phyloP scores from a whole-genome alignment of 2,888 invertebrate species.

The Scaptomyza tumidula region DNA sequence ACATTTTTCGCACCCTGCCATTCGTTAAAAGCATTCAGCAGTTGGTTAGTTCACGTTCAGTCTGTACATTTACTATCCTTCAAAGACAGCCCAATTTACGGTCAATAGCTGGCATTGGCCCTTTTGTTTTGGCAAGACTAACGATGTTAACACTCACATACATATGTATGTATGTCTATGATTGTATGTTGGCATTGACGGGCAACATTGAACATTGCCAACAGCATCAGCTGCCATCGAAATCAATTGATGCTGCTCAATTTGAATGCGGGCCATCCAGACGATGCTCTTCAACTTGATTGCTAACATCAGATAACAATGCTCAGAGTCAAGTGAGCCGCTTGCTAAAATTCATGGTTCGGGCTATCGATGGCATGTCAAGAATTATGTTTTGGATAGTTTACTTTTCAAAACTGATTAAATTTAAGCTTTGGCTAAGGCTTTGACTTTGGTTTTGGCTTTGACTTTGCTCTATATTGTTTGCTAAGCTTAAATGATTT shows the following conservation, averaged over 20 bases:
- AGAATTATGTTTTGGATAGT: slow-evolving; percentile 20
- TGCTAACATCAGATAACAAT: slow-evolving; percentile 39
- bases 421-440: neutral
- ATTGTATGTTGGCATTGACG: slow-evolving; percentile 2
- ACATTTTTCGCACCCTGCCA: slow-evolving; percentile 2
- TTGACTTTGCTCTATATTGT: neutral
- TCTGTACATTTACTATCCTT: slow-evolving; percentile 16
- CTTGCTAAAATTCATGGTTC: slow-evolving; percentile 16
- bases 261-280: slow-evolving; percentile 45
- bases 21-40: slow-evolving; percentile 6
- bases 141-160: slow-evolving; percentile 34
- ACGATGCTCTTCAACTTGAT: slow-evolving; percentile 8
- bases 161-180: slow-evolving; percentile 13
- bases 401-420: slow-evolving; percentile 29
- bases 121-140: slow-evolving; percentile 42
- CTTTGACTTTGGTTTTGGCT: neutral
- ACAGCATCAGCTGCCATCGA: slow-evolving; percentile 21
- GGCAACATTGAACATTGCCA: slow-evolving; percentile 29
- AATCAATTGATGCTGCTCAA: slow-evolving; percentile 17
- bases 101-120: slow-evolving; percentile 18
- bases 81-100: slow-evolving; percentile 16
- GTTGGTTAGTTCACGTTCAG: slow-evolving; percentile 11
- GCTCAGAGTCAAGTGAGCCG: slow-evolving; percentile 10
- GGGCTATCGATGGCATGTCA: slow-evolving; percentile 21
- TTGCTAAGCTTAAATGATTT: slow-evolving; percentile 1